Evolutionary conservation across 2,113 vertebrate genomes (phyloP).

Genomic region (Vombatus ursinus): DNA sequence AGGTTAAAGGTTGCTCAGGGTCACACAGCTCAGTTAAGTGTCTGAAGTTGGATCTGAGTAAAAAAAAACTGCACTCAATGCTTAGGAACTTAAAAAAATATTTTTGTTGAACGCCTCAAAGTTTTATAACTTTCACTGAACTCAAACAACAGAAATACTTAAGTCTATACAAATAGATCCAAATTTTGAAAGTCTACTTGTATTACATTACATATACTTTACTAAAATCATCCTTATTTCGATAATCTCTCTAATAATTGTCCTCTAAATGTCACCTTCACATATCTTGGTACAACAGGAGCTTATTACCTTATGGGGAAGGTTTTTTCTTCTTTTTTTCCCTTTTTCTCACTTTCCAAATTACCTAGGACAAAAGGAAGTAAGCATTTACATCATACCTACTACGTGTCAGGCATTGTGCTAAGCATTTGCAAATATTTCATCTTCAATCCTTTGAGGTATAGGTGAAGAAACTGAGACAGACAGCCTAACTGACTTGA

Average conservation of each 20-base stretch:
- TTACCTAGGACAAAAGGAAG: slow-evolving; percentile 1
- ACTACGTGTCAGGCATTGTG: not conserved
- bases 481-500: not conserved
- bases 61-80: not conserved
- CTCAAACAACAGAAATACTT: not conserved
- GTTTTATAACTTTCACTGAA: not conserved
- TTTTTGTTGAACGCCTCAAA: not conserved
- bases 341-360: slow-evolving; percentile 57
- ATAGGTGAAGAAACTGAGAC: not conserved
- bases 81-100: not conserved
- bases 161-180: not conserved
- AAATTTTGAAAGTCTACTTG: not conserved
- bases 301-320: slow-evolving; percentile 61
- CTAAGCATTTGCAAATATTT: not conserved
- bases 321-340: slow-evolving; percentile 59
- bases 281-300: not conserved
- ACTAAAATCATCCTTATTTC: not conserved
- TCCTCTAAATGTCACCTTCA: not conserved
- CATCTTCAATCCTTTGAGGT: not conserved
- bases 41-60: too few species aligned
- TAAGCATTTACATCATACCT: not conserved
- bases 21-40: not conserved
- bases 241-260: not conserved
- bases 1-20: not conserved
- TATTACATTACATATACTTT: not conserved